Evolutionary conservation across 2,888 invertebrate genomes (phyloP).

Genomic region (Dastarcus helophoroides): DNA sequence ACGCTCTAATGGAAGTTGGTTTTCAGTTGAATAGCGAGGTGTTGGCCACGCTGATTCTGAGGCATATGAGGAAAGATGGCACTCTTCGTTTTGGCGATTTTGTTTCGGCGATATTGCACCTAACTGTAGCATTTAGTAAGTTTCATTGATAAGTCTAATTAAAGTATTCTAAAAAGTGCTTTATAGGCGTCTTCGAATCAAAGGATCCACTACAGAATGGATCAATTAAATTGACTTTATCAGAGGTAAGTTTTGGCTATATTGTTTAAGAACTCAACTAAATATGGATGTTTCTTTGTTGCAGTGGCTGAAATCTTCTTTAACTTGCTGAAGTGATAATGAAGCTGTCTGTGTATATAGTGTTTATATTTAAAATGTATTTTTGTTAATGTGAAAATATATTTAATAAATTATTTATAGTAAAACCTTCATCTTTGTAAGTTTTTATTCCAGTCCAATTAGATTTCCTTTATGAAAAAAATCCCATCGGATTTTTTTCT

Average conservation of each 20-base stretch:
- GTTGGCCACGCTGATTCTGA: slow-evolving; percentile 66
- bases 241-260: slow-evolving; percentile 50
- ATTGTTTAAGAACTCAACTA: slow-evolving; percentile 5
- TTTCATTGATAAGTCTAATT: slow-evolving; percentile 13
- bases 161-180: slow-evolving; percentile 10
- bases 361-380: too few relatives aligned
- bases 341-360: too few relatives aligned
- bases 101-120: slow-evolving; percentile 77
- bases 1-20: slow-evolving; percentile 77
- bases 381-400: too few relatives aligned
- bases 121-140: slow-evolving; percentile 82
- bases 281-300: slow-evolving; percentile 33
- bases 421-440: too few relatives aligned
- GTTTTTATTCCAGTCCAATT: too few relatives aligned
- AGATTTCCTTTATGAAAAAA: too few relatives aligned
- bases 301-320: slow-evolving; percentile 65
- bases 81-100: slow-evolving; percentile 86
- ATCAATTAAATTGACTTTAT: slow-evolving; percentile 65
- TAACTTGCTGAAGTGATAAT: slow-evolving; percentile 49
- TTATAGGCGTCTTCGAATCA: slow-evolving; percentile 58
- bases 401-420: too few relatives aligned
- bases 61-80: slow-evolving; percentile 88
- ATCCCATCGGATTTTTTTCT: too few relatives aligned
- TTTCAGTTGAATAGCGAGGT: slow-evolving; percentile 79
- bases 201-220: slow-evolving; percentile 74